These are phyloP conservation scores for Patella pellucida DNA, from an alignment of 2,888 invertebrate genomes.

Conservation along the genomic window DNA sequence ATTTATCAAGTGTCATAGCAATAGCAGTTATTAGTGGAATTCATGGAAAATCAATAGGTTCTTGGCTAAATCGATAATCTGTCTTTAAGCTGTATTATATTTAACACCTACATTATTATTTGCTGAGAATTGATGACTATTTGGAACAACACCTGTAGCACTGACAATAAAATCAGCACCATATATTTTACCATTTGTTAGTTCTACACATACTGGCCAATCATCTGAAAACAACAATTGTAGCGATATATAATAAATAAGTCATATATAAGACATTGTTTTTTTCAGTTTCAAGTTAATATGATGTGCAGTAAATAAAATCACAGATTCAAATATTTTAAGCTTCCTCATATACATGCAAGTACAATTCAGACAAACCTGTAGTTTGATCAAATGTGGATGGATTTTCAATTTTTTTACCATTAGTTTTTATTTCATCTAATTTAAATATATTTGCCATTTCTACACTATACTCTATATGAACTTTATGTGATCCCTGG, in stretches of 20 bases:
- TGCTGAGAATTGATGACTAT: conserved; percentile 57
- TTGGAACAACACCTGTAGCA: conserved; percentile 89
- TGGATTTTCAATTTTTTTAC: conserved; percentile 6
- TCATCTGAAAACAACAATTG: conserved; percentile 23
- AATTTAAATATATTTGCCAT: conserved; percentile 59
- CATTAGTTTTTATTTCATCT: conserved; percentile 48
- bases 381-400: background rate
- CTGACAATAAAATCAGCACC: conserved; percentile 93
- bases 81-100: background rate
- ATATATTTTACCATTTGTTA: conserved; percentile 81
- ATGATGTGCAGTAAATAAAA: too few species aligned
- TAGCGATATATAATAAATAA: too few species aligned
- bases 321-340: too few species aligned
- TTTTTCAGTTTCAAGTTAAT: too few species aligned
- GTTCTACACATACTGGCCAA: conserved; percentile 81
- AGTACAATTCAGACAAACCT: too few species aligned
- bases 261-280: too few species aligned
- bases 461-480: conserved; percentile 71
- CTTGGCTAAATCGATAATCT: background rate
- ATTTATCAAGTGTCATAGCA: too few species aligned
- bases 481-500: conserved; percentile 60
- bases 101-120: conserved; percentile 40
- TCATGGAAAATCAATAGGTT: background rate
- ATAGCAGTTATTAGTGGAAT: too few species aligned
- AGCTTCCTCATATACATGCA: too few species aligned